Evolutionary conservation across 2,888 invertebrate genomes (phyloP).

Genomic region (Galeruca laticollis): DNA sequence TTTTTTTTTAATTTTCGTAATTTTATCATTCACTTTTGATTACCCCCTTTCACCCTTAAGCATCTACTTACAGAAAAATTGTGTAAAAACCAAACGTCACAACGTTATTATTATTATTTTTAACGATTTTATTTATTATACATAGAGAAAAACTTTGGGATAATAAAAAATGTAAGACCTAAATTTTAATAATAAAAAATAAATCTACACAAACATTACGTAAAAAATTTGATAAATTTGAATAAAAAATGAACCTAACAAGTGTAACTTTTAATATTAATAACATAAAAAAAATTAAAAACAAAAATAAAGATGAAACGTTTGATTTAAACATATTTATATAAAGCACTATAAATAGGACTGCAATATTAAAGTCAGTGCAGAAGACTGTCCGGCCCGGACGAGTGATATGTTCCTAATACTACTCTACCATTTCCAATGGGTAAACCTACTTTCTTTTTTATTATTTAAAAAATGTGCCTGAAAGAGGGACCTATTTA

Average conservation of each 20-base stretch:
- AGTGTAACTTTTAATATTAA: too few species aligned
- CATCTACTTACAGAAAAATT: background rate
- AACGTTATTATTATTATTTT: background rate
- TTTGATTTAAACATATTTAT: background rate
- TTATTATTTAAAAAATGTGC: slow-evolving; percentile 4
- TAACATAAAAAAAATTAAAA: background rate
- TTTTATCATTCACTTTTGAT: slow-evolving; percentile 13
- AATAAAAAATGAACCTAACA: too few species aligned
- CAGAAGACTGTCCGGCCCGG: slow-evolving; percentile 59
- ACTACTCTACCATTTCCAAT: slow-evolving; percentile 59
- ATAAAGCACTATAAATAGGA: slow-evolving; percentile 65
- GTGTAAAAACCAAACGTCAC: background rate
- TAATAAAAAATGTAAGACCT: too few species aligned
- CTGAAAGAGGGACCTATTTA: slow-evolving; percentile 21
- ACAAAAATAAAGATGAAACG: background rate
- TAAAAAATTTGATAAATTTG: too few species aligned
- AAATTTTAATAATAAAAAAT: too few species aligned
- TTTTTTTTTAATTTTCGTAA: background rate
- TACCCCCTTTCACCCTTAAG: slow-evolving; percentile 28
- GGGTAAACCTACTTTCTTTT: slow-evolving; percentile 33
- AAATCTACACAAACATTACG: too few species aligned
- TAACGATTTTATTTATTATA: too few species aligned
- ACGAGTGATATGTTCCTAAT: slow-evolving; percentile 65
- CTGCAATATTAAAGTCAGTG: slow-evolving; percentile 64
- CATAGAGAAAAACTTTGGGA: too few species aligned